These are phyloP conservation scores for Chelonoidis abingdonii DNA, from an alignment of 2,113 vertebrate genomes.

Conservation along the genomic window DNA sequence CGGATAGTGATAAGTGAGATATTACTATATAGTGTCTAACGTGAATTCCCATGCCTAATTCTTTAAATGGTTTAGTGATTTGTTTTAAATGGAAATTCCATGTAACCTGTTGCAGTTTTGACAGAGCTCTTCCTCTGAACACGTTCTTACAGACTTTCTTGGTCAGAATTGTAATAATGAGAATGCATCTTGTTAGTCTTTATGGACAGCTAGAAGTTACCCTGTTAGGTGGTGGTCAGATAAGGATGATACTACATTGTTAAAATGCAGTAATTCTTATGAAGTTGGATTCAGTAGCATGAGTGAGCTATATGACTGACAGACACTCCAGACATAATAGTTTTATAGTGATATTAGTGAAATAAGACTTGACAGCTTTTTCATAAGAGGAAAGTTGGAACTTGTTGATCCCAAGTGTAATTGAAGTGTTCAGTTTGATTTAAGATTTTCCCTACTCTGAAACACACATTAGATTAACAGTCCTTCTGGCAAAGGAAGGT, in stretches of 20 bases:
- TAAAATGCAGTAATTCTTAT: neutral
- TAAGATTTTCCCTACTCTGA: neutral
- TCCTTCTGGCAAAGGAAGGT: neutral
- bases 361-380: neutral
- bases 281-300: neutral
- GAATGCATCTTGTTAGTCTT: neutral
- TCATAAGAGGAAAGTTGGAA: neutral
- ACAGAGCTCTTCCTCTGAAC: neutral
- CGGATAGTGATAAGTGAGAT: neutral
- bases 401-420: neutral
- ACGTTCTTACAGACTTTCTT: neutral
- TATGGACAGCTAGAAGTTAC: neutral
- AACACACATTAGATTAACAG: neutral
- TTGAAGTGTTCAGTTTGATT: neutral
- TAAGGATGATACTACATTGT: neutral
- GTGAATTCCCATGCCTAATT: neutral
- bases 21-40: neutral
- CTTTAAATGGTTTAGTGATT: neutral
- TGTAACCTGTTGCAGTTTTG: neutral
- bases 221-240: neutral
- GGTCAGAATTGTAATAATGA: neutral
- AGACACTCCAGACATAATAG: neutral
- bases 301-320: neutral
- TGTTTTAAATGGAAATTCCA: neutral
- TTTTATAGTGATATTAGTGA: neutral